Evolutionary conservation across 2,797 vertebrate species (phyloP), one percentile per base, ranked within the genome.

Genomic region (Oreortyx pictus): DNA sequence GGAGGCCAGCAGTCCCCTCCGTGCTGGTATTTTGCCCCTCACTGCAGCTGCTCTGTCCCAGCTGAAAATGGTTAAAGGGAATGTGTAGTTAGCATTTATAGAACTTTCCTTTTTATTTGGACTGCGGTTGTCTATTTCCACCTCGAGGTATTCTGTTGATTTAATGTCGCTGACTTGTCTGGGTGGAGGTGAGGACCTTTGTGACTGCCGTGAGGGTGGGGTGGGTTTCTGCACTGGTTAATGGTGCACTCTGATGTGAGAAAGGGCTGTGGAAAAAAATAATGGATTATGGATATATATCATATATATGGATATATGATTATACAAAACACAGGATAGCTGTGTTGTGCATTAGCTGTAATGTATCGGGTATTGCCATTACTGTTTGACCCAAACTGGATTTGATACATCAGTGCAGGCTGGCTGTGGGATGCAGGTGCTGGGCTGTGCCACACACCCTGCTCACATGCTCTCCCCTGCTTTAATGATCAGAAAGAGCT

Each of bases 11-110:
- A 94, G 87, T 94, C 78, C 14, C 14, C 6, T 47, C 61, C 87
- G 33, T 86, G 80, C 43, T 66, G 17, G 9, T 29, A 49, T 94
- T 95, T 96, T 94, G 77, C 75, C 92, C 90, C 82, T 89, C 43
- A 57, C 91, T 87, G 62, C 54, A 27, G 68, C 96, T 1, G 70
- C 89, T 96, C 82, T 4, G 8, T 72, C 93, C 94, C 98, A 97
- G 97, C 96, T 98, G 98, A 97, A 95, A 97, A 11, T 60, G 8
- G 88, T 98, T 98, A 97, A 59, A 6, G 47, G 95, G 94, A 96
- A 96, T 96, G 94, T 64, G 44, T 96, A 96, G 94, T 97, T 94
- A 96, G 95, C 93, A 93, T 97, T 96, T 97, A 96, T 96, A 96
- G 90, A 95, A 93, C 79, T 90, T 96, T 72, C 88, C 78, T 94